Evolutionary conservation across 2,797 vertebrate species (phyloP), one percentile per base, ranked within the genome.

Genomic region (Columba guinea): DNA sequence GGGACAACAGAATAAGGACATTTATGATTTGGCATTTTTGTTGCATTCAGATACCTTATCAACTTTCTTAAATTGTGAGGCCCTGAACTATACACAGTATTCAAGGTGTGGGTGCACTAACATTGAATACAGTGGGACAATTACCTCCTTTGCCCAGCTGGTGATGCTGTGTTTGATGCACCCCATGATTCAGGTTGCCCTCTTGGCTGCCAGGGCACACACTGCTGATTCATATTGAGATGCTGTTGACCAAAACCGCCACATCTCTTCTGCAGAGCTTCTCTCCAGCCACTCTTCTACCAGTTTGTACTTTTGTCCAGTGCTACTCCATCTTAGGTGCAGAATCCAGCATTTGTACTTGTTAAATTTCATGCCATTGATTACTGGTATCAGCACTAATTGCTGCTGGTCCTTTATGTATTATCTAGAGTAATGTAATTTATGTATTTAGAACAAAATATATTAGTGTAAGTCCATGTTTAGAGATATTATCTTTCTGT

Each of bases 71-170:
- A 82, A 37, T 9, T 8, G 5, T n/a, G 23, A 7, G 7, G 10
- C 23, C 14, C 21, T 77, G 41, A 83, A 53, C 41, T 41, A 28
- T 14, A 58, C 35, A 39, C 9, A 13, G 1, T 46, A 35, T 9
- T 62, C 27, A 75, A 59, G 18, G 18, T 46, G 27, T 70, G 19
- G 53, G 35, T 3, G 0, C 22, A 52, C 3, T 34, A 63, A 23
- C 0, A 2, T 17, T 46, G 11, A 82, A 41, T 9, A 32, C 30
- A 71, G 22, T 0, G 0, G 27, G 12, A 69, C 26, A 39, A 39
- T 56, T 14, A 12, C 3, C 3, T 30, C 5, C 53, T 62, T 65
- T 53, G 26, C 5, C 39, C 1, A 0, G 3, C 11, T 74, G 20
- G 7, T 71, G 22, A 20, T 15, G 6, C 17, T 4, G 2, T 76